Base-by-base conservation (phyloP, 2,113 vertebrate genomes). In the Halcyon malimbica region DNA sequence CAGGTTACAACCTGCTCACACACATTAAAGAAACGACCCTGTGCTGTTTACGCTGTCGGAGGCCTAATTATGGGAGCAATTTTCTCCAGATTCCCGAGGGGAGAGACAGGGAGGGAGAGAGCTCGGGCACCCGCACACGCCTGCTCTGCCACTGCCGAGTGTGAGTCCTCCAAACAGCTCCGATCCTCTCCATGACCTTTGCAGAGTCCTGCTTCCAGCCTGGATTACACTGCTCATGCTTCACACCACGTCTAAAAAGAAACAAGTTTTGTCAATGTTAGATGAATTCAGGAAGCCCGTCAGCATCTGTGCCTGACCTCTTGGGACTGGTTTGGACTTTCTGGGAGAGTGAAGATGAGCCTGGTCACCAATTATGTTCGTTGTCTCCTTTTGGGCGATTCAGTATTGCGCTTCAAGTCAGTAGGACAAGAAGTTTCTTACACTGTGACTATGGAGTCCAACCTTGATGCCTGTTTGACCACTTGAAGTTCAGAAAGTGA, bases 21-120 rank as follows among this genome's bases (percentile, higher is more conserved):
- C 93, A 95, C 95, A 92, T 94, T 95, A 95, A 97, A 95, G 91
- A 80, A 80, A 95, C 24, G 85, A 95, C 94, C 96, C 95, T 92
- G 90, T 7, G 67, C 85, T 95, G 73, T 82, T 95, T 90, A n/a
- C 83, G 65, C 79, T 92, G 89, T 96, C 19, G 28, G 93, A 93
- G 80, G 67, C 80, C 89, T 93, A 57, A 85, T 96, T 96, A 91
- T 5, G 53, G 83, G 83, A 92, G 90, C 87, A 89, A 96, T 96
- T 96, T 97, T 95, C 80, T 88, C 28, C n/a, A 13, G 83, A 80
- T 80, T 94, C 59, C 69, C 5, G 9, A 91, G 69, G 75, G 77
- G 75, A 85, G 90, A 91, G 86, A 56, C 35, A 19, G 62, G 62
- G 79, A 81, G 44, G 69, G 60, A 94, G 65, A 73, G 83, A 42